phyloP scores from a whole-genome alignment of 1,140 invertebrate genomes.

The Drusus annulatus region DNA sequence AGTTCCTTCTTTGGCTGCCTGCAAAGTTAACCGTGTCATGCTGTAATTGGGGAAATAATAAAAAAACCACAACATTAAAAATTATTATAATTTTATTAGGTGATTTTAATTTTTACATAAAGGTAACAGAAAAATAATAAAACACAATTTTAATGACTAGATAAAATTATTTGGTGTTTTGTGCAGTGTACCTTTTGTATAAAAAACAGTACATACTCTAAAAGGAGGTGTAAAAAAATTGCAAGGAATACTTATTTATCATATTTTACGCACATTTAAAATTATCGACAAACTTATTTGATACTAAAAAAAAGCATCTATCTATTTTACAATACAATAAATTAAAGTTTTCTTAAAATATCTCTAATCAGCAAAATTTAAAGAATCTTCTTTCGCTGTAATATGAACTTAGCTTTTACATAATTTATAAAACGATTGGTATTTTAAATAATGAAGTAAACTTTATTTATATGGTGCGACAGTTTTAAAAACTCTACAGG shows the following conservation, averaged over 20 bases:
- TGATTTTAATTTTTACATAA: not conserved
- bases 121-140: not conserved
- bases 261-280: not conserved
- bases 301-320: no score
- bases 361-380: no score
- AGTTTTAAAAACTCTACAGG: no score
- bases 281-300: not conserved
- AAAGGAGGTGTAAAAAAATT: not conserved
- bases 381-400: no score
- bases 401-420: no score
- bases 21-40: no score
- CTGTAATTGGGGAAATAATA: not conserved
- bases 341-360: no score
- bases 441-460: no score
- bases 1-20: no score
- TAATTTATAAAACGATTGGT: no score
- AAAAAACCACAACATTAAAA: not conserved
- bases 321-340: not conserved
- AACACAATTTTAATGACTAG: slow-evolving; percentile 34
- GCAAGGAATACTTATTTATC: not conserved
- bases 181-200: slow-evolving; percentile 17
- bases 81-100: not conserved
- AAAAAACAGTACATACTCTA: not conserved
- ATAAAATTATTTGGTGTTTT: slow-evolving; percentile 37
- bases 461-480: no score